Evolutionary conservation across 2,113 vertebrate species (phyloP).

Genomic region (Scolopax mira): DNA sequence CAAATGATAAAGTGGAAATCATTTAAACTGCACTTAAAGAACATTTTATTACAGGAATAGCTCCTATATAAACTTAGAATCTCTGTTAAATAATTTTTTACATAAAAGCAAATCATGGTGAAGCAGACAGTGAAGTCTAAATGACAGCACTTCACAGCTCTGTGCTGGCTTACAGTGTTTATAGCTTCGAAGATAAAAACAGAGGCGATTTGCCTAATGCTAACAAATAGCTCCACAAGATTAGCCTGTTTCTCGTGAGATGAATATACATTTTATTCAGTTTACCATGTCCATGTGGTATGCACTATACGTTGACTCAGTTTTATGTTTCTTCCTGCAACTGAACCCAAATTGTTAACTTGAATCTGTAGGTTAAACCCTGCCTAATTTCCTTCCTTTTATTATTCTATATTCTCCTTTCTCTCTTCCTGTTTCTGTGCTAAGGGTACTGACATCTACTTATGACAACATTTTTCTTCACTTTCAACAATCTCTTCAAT

Average conservation of each 20-base stretch:
- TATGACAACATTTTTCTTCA: not conserved
- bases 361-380: not conserved
- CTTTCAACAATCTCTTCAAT: not conserved
- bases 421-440: slow-evolving; percentile 38
- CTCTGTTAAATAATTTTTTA: not conserved
- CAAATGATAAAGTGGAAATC: not conserved
- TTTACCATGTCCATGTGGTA: not conserved
- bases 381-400: slow-evolving; percentile 42
- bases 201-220: not conserved
- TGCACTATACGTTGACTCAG: not conserved
- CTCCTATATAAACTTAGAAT: not conserved
- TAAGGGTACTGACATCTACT: slow-evolving; percentile 6
- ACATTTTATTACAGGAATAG: not conserved
- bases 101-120: not conserved
- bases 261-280: not conserved
- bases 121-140: not conserved
- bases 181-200: not conserved
- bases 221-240: not conserved
- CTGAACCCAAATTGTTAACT: slow-evolving; percentile 11
- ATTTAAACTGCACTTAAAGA: not conserved
- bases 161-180: not conserved
- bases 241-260: not conserved
- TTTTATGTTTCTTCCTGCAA: not conserved
- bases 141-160: not conserved
- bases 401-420: slow-evolving; percentile 25